Evolutionary conservation across 2,113 vertebrate species (phyloP).

Genomic region (Steatornis caripensis): DNA sequence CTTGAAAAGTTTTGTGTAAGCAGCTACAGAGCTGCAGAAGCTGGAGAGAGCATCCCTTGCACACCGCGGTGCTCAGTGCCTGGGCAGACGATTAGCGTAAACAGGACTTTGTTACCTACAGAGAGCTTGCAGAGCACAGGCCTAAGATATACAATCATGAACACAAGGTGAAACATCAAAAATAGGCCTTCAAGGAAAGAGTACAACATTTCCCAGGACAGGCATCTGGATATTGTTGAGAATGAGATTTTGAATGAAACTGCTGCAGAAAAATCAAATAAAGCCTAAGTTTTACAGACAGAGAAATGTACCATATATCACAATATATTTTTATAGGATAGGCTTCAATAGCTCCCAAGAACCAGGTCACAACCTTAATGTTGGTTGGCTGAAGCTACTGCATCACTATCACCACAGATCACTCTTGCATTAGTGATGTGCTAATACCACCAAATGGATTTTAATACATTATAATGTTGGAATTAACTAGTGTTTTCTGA

Average conservation of each 20-base stretch:
- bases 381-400: not conserved
- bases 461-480: not conserved
- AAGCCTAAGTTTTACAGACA: not conserved
- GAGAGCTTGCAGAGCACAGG: not conserved
- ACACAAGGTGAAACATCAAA: not conserved
- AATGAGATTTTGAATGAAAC: constrained; percentile 23
- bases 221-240: not conserved
- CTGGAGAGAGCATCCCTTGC: not conserved
- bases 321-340: not conserved
- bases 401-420: not conserved
- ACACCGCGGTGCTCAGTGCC: rapidly evolving
- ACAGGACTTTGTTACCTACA: not conserved
- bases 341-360: not conserved
- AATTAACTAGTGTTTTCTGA: constrained; percentile 6
- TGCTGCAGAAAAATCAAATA: not conserved
- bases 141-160: not conserved
- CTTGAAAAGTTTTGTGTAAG: not conserved
- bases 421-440: not conserved
- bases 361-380: not conserved
- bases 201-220: not conserved
- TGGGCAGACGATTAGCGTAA: rapidly evolving
- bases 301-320: not conserved
- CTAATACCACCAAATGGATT: not conserved
- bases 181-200: not conserved
- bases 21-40: not conserved